Evolutionary conservation across 2,888 invertebrate genomes (phyloP), one percentile per base, ranked within the genome.

Genomic region (Rhaphigaster nebulosa): DNA sequence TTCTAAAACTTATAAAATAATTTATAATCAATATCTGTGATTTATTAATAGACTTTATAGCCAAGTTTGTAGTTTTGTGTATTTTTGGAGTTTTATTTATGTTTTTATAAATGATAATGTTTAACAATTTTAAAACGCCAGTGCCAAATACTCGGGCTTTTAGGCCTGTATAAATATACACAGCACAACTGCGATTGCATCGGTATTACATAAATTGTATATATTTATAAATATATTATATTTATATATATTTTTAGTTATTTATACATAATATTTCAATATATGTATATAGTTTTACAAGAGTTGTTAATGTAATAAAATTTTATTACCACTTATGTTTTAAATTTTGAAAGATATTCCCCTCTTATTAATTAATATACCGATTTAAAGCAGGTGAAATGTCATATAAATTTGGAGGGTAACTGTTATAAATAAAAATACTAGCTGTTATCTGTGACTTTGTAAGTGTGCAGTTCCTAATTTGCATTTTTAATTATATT

Each of bases 301-400:
- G 84, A 80, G 80, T 80, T 84, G n/a, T 45, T 84, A n/a, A 84
- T n/a, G 45, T 45, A 84, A 84, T 84, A 84, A 84, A 84, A 84
- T 26, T 84, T 80, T 80, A 80, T 80, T 84, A 84, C 41, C 13
- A 84, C 3, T 20, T 76, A 76, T 38, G 1, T 76, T 38, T 76
- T 38, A 18, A 70, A 38, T 34, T 38, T 76, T 65, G 13, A 29
- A 29, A 65, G 0, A 34, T 18, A 8, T 18, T 18, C 29, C 29
- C 34, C 18, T 65, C 3, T 65, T 65, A 60, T 60, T 56, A 6
- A 56, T 56, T 4, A 56, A 56, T 56, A 23, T 56, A 1, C 26
- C 12, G 4, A 56, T 56, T 56, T 56, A 26, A 26, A 56, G 23
- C 56, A 18, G 23, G 3, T 23, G 8, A 56, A 56, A 56, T 56